A percentile compares a stretch with the other conserved stretches of the same genome.
phyloP scores from a whole-genome alignment of 2,113 vertebrate species.

The Aegithalos caudatus region DNA sequence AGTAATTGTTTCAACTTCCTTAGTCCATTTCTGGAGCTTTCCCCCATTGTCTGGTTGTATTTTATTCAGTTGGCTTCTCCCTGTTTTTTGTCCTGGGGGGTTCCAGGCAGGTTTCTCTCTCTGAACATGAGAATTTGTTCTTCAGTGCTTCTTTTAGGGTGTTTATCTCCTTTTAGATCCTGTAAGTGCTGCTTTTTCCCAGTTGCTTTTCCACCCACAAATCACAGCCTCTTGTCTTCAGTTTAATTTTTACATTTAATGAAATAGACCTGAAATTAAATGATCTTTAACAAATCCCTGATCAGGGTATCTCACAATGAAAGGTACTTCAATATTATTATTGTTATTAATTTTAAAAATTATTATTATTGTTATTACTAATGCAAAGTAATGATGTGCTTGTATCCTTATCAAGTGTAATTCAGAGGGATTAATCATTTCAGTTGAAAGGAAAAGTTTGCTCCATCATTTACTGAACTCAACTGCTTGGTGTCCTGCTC shows the following conservation, averaged over 20 bases:
- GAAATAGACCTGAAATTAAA: conserved; percentile 1
- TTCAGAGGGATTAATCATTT: background rate
- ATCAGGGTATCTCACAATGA: background rate
- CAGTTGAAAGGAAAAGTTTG: background rate
- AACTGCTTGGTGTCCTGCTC: background rate
- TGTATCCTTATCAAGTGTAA: background rate
- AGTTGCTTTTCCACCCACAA: background rate
- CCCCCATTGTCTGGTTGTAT: background rate
- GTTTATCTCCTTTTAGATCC: background rate
- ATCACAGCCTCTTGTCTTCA: background rate
- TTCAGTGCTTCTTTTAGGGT: background rate
- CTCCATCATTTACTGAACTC: background rate
- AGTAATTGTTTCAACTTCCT: background rate
- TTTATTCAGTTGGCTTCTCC: background rate
- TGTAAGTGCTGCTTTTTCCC: background rate
- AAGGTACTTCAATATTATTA: background rate
- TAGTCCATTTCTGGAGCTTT: background rate
- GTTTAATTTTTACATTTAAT: background rate
- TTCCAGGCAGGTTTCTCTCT: background rate
- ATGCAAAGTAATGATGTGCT: background rate
- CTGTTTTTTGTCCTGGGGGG: background rate
- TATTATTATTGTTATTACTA: conserved; percentile 4
- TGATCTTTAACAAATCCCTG: conserved; percentile 2
- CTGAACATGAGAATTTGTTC: background rate
- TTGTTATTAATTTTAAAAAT: background rate